These are phyloP conservation scores for Stictonetta naevosa DNA, from an alignment of 2,113 vertebrate genomes.

Conservation along the genomic window DNA sequence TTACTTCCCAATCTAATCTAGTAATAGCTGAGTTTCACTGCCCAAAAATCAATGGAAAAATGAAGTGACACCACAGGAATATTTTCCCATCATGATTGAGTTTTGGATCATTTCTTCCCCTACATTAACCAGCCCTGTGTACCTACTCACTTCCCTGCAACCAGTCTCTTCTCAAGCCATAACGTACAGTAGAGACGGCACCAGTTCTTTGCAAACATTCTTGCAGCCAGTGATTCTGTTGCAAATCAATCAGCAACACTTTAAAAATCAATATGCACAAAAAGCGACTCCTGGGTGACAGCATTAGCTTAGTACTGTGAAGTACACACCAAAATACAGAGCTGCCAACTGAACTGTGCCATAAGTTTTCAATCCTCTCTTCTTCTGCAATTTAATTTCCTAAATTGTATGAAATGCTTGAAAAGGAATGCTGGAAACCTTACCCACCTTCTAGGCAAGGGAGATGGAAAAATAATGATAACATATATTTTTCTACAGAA, in stretches of 20 bases:
- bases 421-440: background rate
- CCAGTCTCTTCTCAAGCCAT: background rate
- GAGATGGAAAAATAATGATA: background rate
- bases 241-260: background rate
- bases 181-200: background rate
- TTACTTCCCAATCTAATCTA: background rate
- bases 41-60: background rate
- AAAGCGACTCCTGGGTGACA: background rate
- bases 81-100: background rate
- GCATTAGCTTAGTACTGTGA: background rate
- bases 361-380: background rate
- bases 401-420: background rate
- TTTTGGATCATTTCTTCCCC: background rate
- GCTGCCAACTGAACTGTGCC: background rate
- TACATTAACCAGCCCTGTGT: background rate
- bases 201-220: background rate
- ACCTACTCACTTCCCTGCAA: background rate
- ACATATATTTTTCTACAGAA: background rate
- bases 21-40: background rate
- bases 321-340: background rate
- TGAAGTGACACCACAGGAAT: background rate
- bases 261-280: background rate
- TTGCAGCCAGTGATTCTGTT: background rate
- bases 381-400: background rate
- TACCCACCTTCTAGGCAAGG: background rate